Conservation (phyloP, 2,888 invertebrate species). For the Drosophila conformis region DNA sequence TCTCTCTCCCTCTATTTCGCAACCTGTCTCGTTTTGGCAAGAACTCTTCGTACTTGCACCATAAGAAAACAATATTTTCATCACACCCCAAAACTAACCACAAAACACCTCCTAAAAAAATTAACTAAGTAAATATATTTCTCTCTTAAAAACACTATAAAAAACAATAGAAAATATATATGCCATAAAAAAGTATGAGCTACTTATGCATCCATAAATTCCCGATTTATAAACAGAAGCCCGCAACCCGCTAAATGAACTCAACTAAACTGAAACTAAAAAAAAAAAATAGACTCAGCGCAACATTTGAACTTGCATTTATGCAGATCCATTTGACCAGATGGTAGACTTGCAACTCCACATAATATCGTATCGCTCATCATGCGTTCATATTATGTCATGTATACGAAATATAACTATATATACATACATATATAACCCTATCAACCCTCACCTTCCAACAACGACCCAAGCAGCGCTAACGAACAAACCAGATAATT, state of each 20-base stretch:
- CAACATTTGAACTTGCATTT: constrained; percentile 82
- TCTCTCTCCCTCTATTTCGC: constrained; percentile 32
- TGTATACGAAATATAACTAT: constrained; percentile 23
- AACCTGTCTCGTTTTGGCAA: constrained; percentile 58
- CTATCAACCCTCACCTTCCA: constrained; percentile 25
- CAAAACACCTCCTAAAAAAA: constrained; percentile 23
- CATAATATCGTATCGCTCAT: constrained; percentile 83
- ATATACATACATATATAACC: constrained; percentile 34
- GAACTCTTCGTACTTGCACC: constrained; percentile 74
- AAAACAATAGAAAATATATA: constrained; percentile 31
- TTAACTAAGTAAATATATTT: constrained; percentile 41
- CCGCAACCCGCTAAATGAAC: constrained; percentile 46
- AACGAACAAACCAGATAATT: constrained; percentile 44
- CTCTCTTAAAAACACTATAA: background rate
- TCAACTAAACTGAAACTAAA: constrained; percentile 60
- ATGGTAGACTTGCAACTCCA: constrained; percentile 85
- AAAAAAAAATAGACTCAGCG: constrained; percentile 39
- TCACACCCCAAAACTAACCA: constrained; percentile 30
- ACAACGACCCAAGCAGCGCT: constrained; percentile 21
- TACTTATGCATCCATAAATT: constrained; percentile 66
- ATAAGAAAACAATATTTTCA: constrained; percentile 38
- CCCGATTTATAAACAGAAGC: constrained; percentile 54
- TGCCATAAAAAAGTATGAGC: constrained; percentile 26
- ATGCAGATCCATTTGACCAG: constrained; percentile 83
- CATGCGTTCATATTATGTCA: constrained; percentile 83